These are phyloP conservation scores for Epinotia brunnichana DNA, from an alignment of 2,888 invertebrate species.

Conservation along the genomic window DNA sequence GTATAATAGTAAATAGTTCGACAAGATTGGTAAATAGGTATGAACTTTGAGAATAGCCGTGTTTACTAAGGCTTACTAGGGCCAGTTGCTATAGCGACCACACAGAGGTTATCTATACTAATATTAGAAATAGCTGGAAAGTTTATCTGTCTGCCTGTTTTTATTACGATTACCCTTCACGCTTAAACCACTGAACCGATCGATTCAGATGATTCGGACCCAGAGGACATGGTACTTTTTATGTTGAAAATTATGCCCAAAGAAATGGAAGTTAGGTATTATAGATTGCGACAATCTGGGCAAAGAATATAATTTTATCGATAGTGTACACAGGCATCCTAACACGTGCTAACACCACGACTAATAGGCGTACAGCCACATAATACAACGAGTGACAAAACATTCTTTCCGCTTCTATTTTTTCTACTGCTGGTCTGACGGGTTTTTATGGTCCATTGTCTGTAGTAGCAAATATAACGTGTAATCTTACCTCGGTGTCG, in stretches of 20 bases:
- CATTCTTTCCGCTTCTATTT: conserved; percentile 37
- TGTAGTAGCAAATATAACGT: conserved; percentile 21
- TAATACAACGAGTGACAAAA: conserved; percentile 37
- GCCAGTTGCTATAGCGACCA: not conserved
- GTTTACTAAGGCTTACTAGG: not conserved
- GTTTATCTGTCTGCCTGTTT: not conserved
- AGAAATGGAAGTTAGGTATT: not conserved
- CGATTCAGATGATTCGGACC: too few relatives aligned
- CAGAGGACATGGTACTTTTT: too few relatives aligned
- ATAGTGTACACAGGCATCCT: not conserved
- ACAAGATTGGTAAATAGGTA: not conserved
- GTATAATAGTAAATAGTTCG: too few relatives aligned
- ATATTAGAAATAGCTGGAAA: not conserved
- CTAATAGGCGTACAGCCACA: conserved; percentile 23
- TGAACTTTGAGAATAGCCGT: not conserved
- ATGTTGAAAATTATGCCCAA: too few relatives aligned
- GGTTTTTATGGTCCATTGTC: conserved; percentile 40
- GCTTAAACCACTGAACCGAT: too few relatives aligned
- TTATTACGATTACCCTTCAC: too few relatives aligned
- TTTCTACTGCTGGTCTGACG: conserved; percentile 30
- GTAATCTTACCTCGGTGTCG: conserved; percentile 10
- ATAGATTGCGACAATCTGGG: not conserved
- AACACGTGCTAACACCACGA: not conserved
- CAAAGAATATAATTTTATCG: not conserved
- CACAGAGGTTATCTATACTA: too few relatives aligned